A percentile compares a stretch with the other conserved stretches of the same genome.
Evolutionary conservation across 2,888 invertebrate genomes (phyloP).

Genomic region (Lepas anatifera): DNA sequence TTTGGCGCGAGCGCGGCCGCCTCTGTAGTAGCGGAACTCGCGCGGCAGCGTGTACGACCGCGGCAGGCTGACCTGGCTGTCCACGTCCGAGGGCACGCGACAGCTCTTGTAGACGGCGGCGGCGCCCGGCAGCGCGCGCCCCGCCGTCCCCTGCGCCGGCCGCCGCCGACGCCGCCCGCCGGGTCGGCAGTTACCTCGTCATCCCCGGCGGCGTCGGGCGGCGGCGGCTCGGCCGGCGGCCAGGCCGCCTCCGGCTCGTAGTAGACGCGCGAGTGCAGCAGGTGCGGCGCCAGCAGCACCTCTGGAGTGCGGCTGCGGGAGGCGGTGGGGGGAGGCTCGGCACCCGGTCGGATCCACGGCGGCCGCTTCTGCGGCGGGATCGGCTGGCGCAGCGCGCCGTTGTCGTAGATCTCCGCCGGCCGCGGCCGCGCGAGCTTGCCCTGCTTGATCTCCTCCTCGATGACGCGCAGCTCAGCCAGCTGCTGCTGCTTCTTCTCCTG

Average conservation of each 20-base stretch:
- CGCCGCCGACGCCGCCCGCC: conserved; percentile 21
- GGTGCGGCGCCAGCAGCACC: conserved; percentile 62
- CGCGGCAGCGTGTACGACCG: conserved; percentile 72
- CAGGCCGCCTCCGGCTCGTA: conserved; percentile 41
- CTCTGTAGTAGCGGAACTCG: conserved; percentile 66
- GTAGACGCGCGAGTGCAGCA: conserved; percentile 43
- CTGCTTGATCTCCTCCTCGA: conserved; percentile 76
- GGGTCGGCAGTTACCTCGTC: conserved; percentile 26
- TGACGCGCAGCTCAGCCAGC: conserved; percentile 63
- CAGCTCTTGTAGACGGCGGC: conserved; percentile 38
- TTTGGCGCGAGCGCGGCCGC: conserved; percentile 42
- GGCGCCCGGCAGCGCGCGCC: conserved; percentile 21
- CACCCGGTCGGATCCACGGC: conserved; percentile 38
- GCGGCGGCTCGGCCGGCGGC: conserved; percentile 32
- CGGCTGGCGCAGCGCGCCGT: conserved; percentile 44
- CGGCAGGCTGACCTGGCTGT: conserved; percentile 63
- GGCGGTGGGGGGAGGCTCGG: conserved; percentile 31
- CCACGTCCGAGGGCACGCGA: conserved; percentile 55
- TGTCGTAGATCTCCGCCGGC: conserved; percentile 30
- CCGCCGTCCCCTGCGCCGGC: conserved; percentile 26
- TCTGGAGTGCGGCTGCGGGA: conserved; percentile 59
- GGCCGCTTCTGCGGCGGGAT: conserved; percentile 58
- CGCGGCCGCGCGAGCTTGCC: conserved; percentile 46
- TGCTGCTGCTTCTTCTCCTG: conserved; percentile 82
- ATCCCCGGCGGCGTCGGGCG: conserved; percentile 25